Percentiles rank a stretch among this genome's conserved stretches.
These are phyloP conservation scores for Bubo bubo DNA, from an alignment of 2,113 vertebrate genomes.

Conservation along the genomic window DNA sequence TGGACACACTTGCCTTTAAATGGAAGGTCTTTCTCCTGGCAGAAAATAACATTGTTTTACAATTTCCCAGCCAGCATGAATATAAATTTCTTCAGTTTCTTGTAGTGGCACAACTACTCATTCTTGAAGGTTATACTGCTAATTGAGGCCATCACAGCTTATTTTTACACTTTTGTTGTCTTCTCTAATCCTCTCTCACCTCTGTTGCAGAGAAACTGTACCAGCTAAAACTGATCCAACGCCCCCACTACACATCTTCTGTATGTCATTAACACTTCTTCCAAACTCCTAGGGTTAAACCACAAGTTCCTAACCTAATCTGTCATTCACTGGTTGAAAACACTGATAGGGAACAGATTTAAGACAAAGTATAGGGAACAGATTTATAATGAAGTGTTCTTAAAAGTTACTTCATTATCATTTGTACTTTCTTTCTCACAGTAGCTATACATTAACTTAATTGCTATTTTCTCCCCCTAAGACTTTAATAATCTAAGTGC, in stretches of 20 bases:
- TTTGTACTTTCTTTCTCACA: not conserved
- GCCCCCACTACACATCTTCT: not conserved
- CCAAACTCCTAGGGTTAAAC: not conserved
- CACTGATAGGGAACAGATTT: not conserved
- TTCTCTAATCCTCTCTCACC: not conserved
- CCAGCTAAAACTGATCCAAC: not conserved
- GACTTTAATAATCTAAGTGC: not conserved
- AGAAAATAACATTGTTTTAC: not conserved
- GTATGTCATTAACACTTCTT: constrained; percentile 24
- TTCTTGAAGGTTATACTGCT: constrained; percentile 15
- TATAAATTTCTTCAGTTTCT: not conserved
- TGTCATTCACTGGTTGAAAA: not conserved
- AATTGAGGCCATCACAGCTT: constrained; percentile 31
- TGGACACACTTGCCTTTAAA: not conserved
- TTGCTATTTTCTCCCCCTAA: not conserved
- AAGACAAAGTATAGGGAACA: not conserved
- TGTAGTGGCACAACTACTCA: not conserved
- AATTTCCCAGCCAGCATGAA: not conserved
- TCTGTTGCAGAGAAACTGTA: constrained; percentile 2
- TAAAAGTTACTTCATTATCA: not conserved
- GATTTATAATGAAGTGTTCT: not conserved
- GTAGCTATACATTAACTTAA: not conserved
- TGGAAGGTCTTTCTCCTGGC: not conserved
- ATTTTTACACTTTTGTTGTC: constrained; percentile 2
- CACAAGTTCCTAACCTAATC: not conserved